phyloP scores from a whole-genome alignment of 2,888 invertebrate genomes.

The Agrenia bidenticulata region DNA sequence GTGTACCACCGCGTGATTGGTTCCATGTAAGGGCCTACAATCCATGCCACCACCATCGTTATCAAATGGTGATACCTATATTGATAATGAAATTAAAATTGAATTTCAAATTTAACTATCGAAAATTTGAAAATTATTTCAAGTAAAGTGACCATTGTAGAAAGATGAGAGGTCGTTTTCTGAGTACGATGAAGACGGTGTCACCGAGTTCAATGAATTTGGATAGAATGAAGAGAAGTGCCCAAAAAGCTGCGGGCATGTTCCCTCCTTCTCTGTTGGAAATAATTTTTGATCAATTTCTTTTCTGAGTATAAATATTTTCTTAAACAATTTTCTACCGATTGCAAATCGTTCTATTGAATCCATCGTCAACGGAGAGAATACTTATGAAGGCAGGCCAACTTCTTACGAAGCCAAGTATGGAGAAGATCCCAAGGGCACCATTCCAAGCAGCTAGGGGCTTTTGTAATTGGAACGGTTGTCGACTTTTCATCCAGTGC shows the following conservation, averaged over 20 bases:
- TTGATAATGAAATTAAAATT: background rate
- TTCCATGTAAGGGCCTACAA: constrained; percentile 36
- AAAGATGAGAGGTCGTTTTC: constrained; percentile 32
- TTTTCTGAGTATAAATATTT: too few relatives aligned
- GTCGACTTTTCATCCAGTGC: too few relatives aligned
- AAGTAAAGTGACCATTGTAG: constrained; percentile 29
- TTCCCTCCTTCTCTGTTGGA: background rate
- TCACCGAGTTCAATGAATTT: constrained; percentile 40
- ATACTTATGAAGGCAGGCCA: too few relatives aligned
- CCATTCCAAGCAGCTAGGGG: too few relatives aligned
- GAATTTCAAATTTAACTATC: constrained; percentile 5
- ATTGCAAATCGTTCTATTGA: too few relatives aligned
- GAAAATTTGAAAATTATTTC: too few relatives aligned
- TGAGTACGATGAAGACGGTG: constrained; percentile 36
- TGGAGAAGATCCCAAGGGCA: too few relatives aligned
- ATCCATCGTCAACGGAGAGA: too few relatives aligned
- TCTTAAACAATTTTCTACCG: too few relatives aligned
- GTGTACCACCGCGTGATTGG: constrained; percentile 42
- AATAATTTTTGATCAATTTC: too few relatives aligned
- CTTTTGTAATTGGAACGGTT: too few relatives aligned
- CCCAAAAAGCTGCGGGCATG: constrained; percentile 25
- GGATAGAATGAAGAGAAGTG: constrained; percentile 38
- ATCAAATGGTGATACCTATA: constrained; percentile 23
- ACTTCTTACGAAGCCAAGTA: too few relatives aligned
- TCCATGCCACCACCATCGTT: constrained; percentile 23